Percentiles rank a stretch among this genome's conserved stretches.
Conservation (phyloP, 1,140 invertebrate species). For the Bombus sibiricus region DNA sequence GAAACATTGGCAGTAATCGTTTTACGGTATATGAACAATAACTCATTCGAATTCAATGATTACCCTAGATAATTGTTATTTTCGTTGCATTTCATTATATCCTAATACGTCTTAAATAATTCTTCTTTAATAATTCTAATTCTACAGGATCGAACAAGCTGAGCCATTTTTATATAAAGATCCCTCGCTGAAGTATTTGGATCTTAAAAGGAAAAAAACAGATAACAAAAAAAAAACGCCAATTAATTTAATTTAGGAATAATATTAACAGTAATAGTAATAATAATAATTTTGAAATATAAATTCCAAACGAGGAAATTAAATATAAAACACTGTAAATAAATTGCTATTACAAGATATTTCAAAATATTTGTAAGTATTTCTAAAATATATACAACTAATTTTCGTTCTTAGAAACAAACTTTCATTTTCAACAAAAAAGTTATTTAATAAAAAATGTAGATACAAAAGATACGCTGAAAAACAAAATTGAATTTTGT, state of each 20-base stretch:
- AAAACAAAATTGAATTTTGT: not conserved
- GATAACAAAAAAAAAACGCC: not conserved
- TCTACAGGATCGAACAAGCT: constrained; percentile 1
- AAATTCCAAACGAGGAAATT: constrained; percentile 1
- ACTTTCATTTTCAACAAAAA: not conserved
- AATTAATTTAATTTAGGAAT: constrained; percentile 10
- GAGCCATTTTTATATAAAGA: not conserved
- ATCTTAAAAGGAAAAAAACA: not conserved
- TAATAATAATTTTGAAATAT: not conserved
- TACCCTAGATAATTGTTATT: constrained; percentile 20
- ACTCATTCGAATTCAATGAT: constrained; percentile 34
- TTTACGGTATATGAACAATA: not conserved
- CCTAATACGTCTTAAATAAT: constrained; percentile 13
- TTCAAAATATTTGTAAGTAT: not conserved
- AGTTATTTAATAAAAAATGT: not conserved
- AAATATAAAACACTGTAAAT: not conserved
- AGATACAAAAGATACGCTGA: not conserved
- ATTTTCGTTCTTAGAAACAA: not conserved
- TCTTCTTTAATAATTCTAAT: not conserved
- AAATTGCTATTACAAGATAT: not conserved
- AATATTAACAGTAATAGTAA: not conserved
- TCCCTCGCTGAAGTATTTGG: not conserved
- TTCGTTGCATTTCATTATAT: constrained; percentile 46
- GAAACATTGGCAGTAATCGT: constrained; percentile 37
- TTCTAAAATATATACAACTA: not conserved